Conservation (phyloP, 1,140 invertebrate genomes). For the Ceratosolen fusciceps region DNA sequence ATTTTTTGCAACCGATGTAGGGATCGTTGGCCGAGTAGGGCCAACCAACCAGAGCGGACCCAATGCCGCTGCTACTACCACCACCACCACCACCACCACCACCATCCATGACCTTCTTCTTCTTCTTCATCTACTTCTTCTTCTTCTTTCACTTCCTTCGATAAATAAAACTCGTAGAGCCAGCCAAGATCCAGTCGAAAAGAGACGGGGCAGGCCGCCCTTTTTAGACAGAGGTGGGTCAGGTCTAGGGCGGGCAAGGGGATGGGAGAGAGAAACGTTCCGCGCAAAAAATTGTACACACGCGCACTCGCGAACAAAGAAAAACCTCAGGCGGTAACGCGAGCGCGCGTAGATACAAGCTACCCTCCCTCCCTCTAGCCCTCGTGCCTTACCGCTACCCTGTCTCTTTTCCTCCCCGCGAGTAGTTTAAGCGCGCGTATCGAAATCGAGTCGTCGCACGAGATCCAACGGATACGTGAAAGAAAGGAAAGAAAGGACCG, state of each 20-base stretch:
- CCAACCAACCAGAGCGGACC: too few relatives aligned
- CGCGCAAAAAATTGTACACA: background rate
- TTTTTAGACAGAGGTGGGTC: too few relatives aligned
- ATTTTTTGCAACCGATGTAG: background rate
- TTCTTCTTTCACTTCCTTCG: background rate
- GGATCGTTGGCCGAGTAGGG: background rate
- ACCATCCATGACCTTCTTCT: too few relatives aligned
- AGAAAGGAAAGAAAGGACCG: constrained; percentile 48
- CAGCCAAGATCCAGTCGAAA: too few relatives aligned
- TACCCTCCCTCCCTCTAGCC: background rate
- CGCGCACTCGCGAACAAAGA: constrained; percentile 43
- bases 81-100: too few relatives aligned
- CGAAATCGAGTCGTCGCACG: constrained; percentile 47
- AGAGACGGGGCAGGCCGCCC: too few relatives aligned
- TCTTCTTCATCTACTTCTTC: too few relatives aligned
- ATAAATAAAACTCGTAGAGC: constrained; percentile 30
- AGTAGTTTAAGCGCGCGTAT: constrained; percentile 50
- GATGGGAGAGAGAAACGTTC: background rate
- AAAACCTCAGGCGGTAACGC: constrained; percentile 21
- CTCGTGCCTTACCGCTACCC: too few relatives aligned
- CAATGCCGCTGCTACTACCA: too few relatives aligned
- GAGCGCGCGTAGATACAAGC: background rate
- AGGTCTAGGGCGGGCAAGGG: too few relatives aligned
- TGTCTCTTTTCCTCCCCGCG: constrained; percentile 28
- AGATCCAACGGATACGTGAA: constrained; percentile 48